These are phyloP conservation scores for Steinernema feltiae DNA, from an alignment of 1,140 invertebrate genomes.

Conservation along the genomic window DNA sequence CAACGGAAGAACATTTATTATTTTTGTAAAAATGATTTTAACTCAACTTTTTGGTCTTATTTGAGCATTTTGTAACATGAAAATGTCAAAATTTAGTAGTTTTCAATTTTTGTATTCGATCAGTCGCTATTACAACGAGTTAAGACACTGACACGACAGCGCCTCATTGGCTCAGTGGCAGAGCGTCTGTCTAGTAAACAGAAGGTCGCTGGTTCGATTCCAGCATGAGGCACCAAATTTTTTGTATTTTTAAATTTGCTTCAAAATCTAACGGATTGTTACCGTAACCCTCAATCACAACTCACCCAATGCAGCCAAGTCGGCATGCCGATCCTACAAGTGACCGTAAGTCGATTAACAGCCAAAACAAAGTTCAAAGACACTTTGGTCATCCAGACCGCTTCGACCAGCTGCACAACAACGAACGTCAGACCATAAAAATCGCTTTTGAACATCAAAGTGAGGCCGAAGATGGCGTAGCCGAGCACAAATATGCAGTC, in stretches of 20 bases:
- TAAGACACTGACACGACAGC: too few species aligned
- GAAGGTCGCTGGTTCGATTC: constrained; percentile 49
- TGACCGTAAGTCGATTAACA: not conserved
- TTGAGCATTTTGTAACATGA: too few species aligned
- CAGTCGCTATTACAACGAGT: too few species aligned
- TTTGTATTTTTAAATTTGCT: too few species aligned
- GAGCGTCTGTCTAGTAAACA: constrained; percentile 49
- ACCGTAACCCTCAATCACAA: too few species aligned
- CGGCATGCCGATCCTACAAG: not conserved
- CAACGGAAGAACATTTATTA: too few species aligned
- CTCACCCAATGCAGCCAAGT: not conserved
- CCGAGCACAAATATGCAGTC: not conserved
- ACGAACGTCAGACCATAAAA: not conserved
- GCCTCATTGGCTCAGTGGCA: constrained; percentile 48
- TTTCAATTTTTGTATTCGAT: too few species aligned
- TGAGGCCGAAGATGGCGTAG: constrained; percentile 6
- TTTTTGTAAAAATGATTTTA: too few species aligned
- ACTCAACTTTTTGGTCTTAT: too few species aligned
- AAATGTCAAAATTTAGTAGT: too few species aligned
- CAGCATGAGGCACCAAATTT: constrained; percentile 48
- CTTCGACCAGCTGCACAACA: not conserved
- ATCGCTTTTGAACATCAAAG: not conserved
- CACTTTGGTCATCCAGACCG: not conserved
- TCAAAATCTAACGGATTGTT: too few species aligned
- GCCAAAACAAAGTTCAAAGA: not conserved